Conservation (phyloP, 2,888 invertebrate genomes). For the Phaedon cochleariae region DNA sequence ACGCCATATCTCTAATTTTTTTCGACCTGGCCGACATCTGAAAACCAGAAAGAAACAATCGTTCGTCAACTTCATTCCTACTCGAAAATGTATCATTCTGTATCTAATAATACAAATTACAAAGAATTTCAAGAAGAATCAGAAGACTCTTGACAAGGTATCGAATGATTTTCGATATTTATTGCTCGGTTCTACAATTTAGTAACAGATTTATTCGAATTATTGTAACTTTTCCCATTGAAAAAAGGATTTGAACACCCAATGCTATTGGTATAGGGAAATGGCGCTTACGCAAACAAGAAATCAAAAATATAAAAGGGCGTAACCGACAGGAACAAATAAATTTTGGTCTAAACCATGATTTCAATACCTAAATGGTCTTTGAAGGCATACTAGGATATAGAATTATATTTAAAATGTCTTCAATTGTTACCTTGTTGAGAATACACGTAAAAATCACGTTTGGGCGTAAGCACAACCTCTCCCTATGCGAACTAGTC, state of each 20-base stretch:
- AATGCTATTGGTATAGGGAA: too few relatives aligned
- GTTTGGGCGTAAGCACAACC: slow-evolving; percentile 12
- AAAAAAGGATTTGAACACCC: not conserved
- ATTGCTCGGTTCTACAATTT: not conserved
- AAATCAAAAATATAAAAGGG: too few relatives aligned
- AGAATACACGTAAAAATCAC: not conserved
- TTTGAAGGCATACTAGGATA: too few relatives aligned
- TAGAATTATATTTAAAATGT: too few relatives aligned
- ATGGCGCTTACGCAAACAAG: too few relatives aligned
- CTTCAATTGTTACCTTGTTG: not conserved
- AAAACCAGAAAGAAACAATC: not conserved
- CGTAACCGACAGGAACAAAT: too few relatives aligned
- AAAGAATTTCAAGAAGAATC: not conserved
- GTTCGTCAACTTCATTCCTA: not conserved
- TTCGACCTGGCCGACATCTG: slow-evolving; percentile 4
- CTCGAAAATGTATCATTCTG: not conserved
- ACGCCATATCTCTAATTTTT: not conserved
- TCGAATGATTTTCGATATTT: not conserved
- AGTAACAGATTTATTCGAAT: not conserved
- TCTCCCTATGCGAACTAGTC: slow-evolving; percentile 1
- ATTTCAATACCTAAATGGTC: not conserved
- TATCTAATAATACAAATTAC: not conserved
- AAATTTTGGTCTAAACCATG: too few relatives aligned
- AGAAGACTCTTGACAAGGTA: not conserved
- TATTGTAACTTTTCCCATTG: not conserved